Conservation (phyloP, 2,113 vertebrate species). For the Tyto alba region DNA sequence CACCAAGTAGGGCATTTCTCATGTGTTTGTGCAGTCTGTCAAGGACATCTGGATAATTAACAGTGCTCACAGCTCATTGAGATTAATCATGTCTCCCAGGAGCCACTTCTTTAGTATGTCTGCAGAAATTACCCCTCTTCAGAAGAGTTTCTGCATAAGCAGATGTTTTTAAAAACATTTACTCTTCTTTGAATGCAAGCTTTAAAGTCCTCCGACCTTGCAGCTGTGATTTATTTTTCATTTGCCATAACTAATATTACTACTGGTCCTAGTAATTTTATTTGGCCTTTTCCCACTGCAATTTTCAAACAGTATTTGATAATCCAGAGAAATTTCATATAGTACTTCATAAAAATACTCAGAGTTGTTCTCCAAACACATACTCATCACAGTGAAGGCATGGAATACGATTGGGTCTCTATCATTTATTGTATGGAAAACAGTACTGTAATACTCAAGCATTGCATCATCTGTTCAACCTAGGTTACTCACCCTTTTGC, state of each 20-base stretch:
- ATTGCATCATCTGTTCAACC: constrained; percentile 3
- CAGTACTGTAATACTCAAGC: not conserved
- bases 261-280: not conserved
- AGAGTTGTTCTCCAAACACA: not conserved
- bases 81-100: not conserved
- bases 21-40: not conserved
- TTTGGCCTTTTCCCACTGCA: not conserved
- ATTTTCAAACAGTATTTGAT: not conserved
- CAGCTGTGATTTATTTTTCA: not conserved
- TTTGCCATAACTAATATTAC: not conserved
- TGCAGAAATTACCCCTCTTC: not conserved
- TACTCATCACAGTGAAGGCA: not conserved
- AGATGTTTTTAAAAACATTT: not conserved
- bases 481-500: not conserved
- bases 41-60: not conserved
- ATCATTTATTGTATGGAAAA: not conserved
- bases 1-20: not conserved
- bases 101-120: not conserved
- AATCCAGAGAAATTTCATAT: not conserved
- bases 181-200: not conserved
- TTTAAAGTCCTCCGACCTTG: not conserved
- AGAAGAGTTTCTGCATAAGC: not conserved
- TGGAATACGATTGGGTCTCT: not conserved
- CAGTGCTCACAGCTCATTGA: not conserved
- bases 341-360: not conserved